Evolutionary conservation across 2,888 invertebrate genomes (phyloP).

Genomic region (Drosophila barbarae): DNA sequence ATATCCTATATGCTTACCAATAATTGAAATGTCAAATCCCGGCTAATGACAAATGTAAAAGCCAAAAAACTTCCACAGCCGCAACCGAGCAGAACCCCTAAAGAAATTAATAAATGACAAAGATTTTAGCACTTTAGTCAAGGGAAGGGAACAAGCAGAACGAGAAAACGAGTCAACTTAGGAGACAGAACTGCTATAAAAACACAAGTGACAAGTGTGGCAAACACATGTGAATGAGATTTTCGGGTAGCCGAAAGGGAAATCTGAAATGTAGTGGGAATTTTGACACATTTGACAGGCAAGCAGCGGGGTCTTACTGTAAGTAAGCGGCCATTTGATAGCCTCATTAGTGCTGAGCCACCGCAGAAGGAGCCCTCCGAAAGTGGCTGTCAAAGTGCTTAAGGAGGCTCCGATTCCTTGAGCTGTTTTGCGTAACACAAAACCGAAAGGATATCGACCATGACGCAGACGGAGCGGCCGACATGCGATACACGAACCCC

Average conservation of each 20-base stretch:
- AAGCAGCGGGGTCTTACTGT: slow-evolving; percentile 36
- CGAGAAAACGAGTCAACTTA: slow-evolving; percentile 49
- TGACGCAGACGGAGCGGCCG: slow-evolving; percentile 57
- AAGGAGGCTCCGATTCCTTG: slow-evolving; percentile 49
- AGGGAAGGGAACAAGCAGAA: neutral
- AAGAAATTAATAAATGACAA: slow-evolving; percentile 69
- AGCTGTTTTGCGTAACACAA: slow-evolving; percentile 61
- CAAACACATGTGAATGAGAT: slow-evolving; percentile 62
- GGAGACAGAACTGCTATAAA: slow-evolving; percentile 65
- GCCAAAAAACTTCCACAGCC: slow-evolving; percentile 32
- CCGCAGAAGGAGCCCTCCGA: slow-evolving; percentile 51
- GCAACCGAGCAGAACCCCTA: slow-evolving; percentile 31
- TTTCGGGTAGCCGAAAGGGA: slow-evolving; percentile 35
- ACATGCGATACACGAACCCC: slow-evolving; percentile 65
- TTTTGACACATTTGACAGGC: slow-evolving; percentile 74
- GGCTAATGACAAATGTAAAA: slow-evolving; percentile 68
- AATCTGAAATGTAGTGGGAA: slow-evolving; percentile 52
- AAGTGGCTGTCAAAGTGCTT: slow-evolving; percentile 66
- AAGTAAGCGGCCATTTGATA: slow-evolving; percentile 73
- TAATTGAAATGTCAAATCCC: slow-evolving; percentile 73
- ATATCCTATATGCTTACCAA: slow-evolving; percentile 28
- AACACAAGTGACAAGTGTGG: slow-evolving; percentile 75
- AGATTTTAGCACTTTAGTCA: slow-evolving; percentile 69
- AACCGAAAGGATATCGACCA: slow-evolving; percentile 74
- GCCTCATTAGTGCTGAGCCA: slow-evolving; percentile 72